Evolutionary conservation across 1,140 invertebrate species (phyloP), one percentile per base, ranked within the genome.

Genomic region (Bombus cullumanus): DNA sequence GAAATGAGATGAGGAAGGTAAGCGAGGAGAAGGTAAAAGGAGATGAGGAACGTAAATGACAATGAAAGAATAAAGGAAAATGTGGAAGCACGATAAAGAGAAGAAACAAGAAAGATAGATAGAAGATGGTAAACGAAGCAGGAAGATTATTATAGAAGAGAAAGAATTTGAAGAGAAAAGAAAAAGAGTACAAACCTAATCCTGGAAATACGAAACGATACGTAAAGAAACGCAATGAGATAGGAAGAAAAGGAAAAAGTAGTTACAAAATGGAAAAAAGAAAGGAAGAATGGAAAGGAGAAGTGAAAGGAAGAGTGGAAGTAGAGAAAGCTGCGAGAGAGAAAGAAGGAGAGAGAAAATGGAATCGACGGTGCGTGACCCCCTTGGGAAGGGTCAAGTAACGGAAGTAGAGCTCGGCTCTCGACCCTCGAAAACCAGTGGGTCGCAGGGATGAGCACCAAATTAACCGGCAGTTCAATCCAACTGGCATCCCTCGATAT

Each of bases 371-470:
- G 87, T 92, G 92, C 92, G 91, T 93, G 91, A 92, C 92, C 91
- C 90, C 91, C 91, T 91, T 85, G 78, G 72, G 86, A 88, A 91
- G 90, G 92, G 92, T 93, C 92, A 93, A 93, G 92, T 91, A 92
- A 90, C 92, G 92, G 92, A 93, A 92, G 88, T 88, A 86, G 83
- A 81, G 81, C 72, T 69, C 89, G 77, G 85, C 86, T 86, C 69
- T 83, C 53, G 62, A 88, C 85, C 88, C 86, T 90, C 83, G 86
- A 83, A 86, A 89, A 90, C 82, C 91, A 90, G 86, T 92, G 74
- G 87, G 88, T 82, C 83, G 76, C 88, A 75, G 86, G 90, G 91
- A 92, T 92, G 92, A 89, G 87, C 90, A 91, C 89, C 92, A 89
- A 93, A 92, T 93, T 93, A 92, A 93, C 91, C 91, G 75, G 79